Evolutionary conservation across 2,888 invertebrate genomes (phyloP), one percentile per base, ranked within the genome.

Genomic region (Parnassius glacialis): DNA sequence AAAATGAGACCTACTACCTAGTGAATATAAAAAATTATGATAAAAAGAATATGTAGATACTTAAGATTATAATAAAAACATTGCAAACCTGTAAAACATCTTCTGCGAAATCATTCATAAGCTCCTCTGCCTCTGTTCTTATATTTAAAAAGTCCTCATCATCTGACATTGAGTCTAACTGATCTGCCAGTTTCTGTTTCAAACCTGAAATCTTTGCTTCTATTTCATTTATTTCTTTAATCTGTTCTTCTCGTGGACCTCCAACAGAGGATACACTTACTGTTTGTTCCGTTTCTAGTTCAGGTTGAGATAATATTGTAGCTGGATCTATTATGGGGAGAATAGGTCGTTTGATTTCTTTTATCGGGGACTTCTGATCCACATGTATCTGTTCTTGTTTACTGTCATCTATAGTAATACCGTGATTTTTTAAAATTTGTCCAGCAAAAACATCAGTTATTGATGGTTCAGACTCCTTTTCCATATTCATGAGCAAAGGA

Each of bases 61-160:
- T 34, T 34, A 34, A 34, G 34, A 34, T 34, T 7, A 25, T 5
- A 25, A 25, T 25, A 25, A 34, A 34, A 48, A 48, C n/a, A 2
- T 48, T 12, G 13, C 25, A n/a, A 73, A 90, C 91, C 84, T 87
- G 88, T 75, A 83, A 84, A 2, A 87, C 87, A 80, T 92, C 92
- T 69, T 92, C 92, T 63, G 85, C 88, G 71, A 92, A 90, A 74
- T 91, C 90, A 78, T 88, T 90, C 85, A 92, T 90, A 25, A 92
- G 73, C 62, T 92, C 92, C 62, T 93, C 93, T 16, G 93, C 94
- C 73, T 94, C 94, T 52, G 93, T 93, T 68, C 93, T 92, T 43
- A 95, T 92, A 79, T 93, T 94, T 45, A 94, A 83, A 75, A 93
- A 93, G 77, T 95, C 94, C 68, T 94, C 94, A 77, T 93, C 94